These are phyloP conservation scores for Takifugu ocellatus DNA, from an alignment of 2,797 vertebrate species.

Conservation along the genomic window DNA sequence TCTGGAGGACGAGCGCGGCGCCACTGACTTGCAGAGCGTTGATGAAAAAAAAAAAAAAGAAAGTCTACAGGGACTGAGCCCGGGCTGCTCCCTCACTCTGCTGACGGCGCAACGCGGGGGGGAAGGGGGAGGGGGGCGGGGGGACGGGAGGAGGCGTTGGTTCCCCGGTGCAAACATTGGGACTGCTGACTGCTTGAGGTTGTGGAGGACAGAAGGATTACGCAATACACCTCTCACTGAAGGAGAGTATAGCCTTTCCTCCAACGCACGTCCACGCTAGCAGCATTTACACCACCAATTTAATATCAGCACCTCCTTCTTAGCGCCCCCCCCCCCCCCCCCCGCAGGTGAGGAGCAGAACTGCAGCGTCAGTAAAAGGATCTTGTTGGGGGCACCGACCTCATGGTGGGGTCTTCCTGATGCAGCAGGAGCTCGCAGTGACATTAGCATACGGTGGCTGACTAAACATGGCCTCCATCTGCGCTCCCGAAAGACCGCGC, in stretches of 20 bases:
- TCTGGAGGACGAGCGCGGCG: slow-evolving; percentile 26
- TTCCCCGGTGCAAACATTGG: slow-evolving; percentile 54
- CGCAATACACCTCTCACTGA: slow-evolving; percentile 40
- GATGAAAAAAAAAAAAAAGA: slow-evolving; percentile 1
- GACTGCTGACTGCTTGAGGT: slow-evolving; percentile 54
- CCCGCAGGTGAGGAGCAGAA: too few species aligned
- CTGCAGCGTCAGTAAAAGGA: too few species aligned
- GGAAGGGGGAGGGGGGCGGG: slow-evolving; percentile 14
- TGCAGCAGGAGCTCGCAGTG: too few species aligned
- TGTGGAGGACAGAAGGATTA: slow-evolving; percentile 52
- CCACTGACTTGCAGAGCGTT: slow-evolving; percentile 53
- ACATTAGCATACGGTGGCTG: too few species aligned
- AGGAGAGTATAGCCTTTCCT: slow-evolving; percentile 5
- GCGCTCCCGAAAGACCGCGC: too few species aligned
- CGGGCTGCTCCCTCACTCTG: slow-evolving; percentile 45
- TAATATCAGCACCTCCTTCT: too few species aligned
- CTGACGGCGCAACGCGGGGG: slow-evolving; percentile 49
- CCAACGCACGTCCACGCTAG: too few species aligned
- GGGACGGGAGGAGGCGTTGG: slow-evolving; percentile 25
- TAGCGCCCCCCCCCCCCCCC: too few species aligned
- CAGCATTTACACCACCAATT: too few species aligned
- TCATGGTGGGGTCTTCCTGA: too few species aligned
- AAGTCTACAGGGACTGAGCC: slow-evolving; percentile 49
- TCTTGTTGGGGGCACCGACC: too few species aligned
- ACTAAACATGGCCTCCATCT: too few species aligned